Evolutionary conservation across 1,140 invertebrate species (phyloP).

Genomic region (Eumeta japonica): DNA sequence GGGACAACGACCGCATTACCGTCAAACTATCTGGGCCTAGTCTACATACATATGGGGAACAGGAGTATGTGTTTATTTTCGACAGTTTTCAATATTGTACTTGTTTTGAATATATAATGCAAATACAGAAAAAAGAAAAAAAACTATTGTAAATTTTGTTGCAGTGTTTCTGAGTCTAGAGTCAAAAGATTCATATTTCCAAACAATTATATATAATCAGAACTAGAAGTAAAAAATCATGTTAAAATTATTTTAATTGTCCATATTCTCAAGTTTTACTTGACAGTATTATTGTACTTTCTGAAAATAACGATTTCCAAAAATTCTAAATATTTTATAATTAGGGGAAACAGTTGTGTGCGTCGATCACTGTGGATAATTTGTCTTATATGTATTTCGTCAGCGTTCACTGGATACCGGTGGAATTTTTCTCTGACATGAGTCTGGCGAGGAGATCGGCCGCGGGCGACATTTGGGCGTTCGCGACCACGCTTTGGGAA

Average conservation of each 20-base stretch:
- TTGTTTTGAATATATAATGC: background rate
- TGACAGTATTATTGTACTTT: too few relatives aligned
- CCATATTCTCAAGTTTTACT: too few relatives aligned
- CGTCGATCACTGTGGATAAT: too few relatives aligned
- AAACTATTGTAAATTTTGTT: background rate
- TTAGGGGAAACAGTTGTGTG: too few relatives aligned
- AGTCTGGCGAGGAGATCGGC: conserved; percentile 63
- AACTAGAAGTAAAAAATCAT: too few relatives aligned
- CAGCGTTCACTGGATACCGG: conserved; percentile 84
- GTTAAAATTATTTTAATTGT: too few relatives aligned
- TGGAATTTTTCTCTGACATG: conserved; percentile 72
- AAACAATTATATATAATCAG: too few relatives aligned
- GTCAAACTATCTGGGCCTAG: conserved; percentile 82
- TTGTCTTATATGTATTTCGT: too few relatives aligned
- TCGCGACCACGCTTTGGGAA: conserved; percentile 87
- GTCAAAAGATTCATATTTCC: background rate
- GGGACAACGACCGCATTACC: conserved; percentile 66
- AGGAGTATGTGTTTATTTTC: conserved; percentile 66
- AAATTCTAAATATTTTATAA: too few relatives aligned
- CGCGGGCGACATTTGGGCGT: conserved; percentile 82
- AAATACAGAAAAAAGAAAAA: conserved; percentile 1
- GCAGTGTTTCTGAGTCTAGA: background rate
- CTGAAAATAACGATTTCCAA: too few relatives aligned
- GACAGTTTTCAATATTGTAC: background rate
- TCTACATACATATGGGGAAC: conserved; percentile 54